A percentile compares a stretch with the other conserved stretches of the same genome.
phyloP scores from a whole-genome alignment of 2,888 invertebrate species.

The Drosophila acutilabella region DNA sequence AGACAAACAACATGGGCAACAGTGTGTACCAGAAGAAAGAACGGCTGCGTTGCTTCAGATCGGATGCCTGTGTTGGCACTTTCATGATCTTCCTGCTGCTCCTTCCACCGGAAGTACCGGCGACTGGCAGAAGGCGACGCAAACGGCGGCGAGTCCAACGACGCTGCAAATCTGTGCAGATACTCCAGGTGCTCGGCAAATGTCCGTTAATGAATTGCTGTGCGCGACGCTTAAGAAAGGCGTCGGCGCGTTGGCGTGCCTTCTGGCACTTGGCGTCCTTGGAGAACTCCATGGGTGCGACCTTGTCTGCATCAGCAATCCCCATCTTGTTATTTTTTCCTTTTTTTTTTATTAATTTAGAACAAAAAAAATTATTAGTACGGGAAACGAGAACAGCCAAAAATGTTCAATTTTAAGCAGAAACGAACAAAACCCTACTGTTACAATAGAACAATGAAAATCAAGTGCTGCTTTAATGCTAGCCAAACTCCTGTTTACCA shows the following conservation, averaged over 20 bases:
- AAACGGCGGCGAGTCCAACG: slow-evolving; percentile 44
- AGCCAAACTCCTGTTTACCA: not conserved
- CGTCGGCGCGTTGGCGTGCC: not conserved
- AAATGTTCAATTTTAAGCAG: slow-evolving; percentile 27
- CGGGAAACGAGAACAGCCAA: not conserved
- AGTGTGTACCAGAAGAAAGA: slow-evolving; percentile 23
- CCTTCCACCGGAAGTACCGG: not conserved
- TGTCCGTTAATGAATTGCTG: slow-evolving; percentile 5
- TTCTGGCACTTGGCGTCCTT: slow-evolving; percentile 4
- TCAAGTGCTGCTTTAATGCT: not conserved
- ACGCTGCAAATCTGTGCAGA: slow-evolving; percentile 39
- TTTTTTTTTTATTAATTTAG: slow-evolving; percentile 9
- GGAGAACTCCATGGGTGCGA: not conserved
- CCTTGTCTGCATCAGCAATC: slow-evolving; percentile 29
- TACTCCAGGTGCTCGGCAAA: slow-evolving; percentile 16
- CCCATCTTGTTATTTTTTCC: slow-evolving; percentile 29
- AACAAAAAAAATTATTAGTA: not conserved
- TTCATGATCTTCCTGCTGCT: not conserved
- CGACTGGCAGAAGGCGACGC: slow-evolving; percentile 27
- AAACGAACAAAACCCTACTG: not conserved
- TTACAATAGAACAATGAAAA: not conserved
- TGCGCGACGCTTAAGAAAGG: slow-evolving; percentile 23
- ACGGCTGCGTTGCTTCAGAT: not conserved
- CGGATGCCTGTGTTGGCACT: not conserved
- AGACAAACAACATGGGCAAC: slow-evolving; percentile 1